Conservation (phyloP, 2,113 vertebrate genomes). For the Plecotus auritus region DNA sequence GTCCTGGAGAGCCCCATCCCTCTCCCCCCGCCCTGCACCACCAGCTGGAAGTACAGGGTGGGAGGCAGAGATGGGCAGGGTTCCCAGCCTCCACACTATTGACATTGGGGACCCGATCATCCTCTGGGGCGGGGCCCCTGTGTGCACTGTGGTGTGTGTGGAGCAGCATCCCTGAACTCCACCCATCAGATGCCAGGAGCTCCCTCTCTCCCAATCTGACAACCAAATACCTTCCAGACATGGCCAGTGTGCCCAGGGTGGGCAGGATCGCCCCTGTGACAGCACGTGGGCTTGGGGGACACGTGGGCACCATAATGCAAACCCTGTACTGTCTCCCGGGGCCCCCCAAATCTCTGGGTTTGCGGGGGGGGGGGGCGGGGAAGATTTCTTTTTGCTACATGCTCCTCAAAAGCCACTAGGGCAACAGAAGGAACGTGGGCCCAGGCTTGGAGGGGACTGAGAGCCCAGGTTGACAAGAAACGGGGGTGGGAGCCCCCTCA, state of each 20-base stretch:
- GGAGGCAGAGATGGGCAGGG: not conserved
- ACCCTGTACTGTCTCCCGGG: not conserved
- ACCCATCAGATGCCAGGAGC: too few species aligned
- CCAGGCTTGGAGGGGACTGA: not conserved
- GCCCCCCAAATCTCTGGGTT: not conserved
- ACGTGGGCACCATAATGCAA: not conserved
- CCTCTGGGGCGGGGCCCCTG: fast-evolving
- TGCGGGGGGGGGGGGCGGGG: fast-evolving
- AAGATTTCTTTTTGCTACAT: not conserved
- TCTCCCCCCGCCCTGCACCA: not conserved
- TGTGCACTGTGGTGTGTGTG: fast-evolving
- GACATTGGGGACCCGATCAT: not conserved
- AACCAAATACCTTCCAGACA: not conserved
- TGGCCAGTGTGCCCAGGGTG: not conserved
- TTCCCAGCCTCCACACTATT: too few species aligned
- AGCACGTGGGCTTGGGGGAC: not conserved
- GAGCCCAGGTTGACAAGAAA: not conserved
- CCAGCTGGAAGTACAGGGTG: not conserved
- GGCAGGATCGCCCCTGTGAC: not conserved
- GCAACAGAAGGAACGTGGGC: not conserved
- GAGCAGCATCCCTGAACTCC: not conserved
- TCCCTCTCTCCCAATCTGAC: not conserved
- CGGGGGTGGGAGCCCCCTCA: not conserved
- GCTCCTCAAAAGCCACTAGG: not conserved
- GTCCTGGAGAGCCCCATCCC: too few species aligned